Evolutionary conservation across 2,797 vertebrate genomes (phyloP), one percentile per base, ranked within the genome.

Genomic region (Cynodonichthys magdalenae): DNA sequence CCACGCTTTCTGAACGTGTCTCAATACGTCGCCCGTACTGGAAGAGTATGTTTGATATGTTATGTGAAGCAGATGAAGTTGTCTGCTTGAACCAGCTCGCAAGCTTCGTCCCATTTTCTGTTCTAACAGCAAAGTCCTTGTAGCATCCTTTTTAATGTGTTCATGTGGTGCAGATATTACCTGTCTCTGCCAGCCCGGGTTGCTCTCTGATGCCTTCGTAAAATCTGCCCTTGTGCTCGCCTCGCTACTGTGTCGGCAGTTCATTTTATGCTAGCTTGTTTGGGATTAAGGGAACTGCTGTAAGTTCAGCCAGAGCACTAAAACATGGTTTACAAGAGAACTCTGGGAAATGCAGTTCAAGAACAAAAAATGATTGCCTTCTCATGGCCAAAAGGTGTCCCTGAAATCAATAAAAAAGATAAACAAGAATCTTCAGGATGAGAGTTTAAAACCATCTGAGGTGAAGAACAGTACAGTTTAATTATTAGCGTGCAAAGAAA

Each of bases 401-500:
- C 48, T 17, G n/a, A 61, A 79, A 80, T 80, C 70, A 75, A 82
- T 82, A 72, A 59, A 63, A 48, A 77, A 65, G 65, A 76, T 66
- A 76, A 82, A 72, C 55, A 68, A 58, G 57, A 76, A 66, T 74
- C 54, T 65, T 29, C 47, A 18, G 62, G 65, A 75, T 77, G 64
- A 49, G 51, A 71, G 69, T 78, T 86, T 72, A 69, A 82, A 77
- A 88, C 71, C 57, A 66, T 45, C 62, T 20, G 36, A 79, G 66
- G 72, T 69, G 69, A 85, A 67, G 59, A 67, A 63, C 36, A 44
- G 77, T 55, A 66, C 53, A 41, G 82, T 87, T 82, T 70, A 82
- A 78, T 84, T 81, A 83, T 81, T 62, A 62, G 56, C 60, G 57
- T 70, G 62, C 51, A 67, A 59, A 65, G 57, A 76, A 78, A 70